Base-by-base conservation (phyloP, 2,888 invertebrate genomes). In the Neocrepidodera transversa region DNA sequence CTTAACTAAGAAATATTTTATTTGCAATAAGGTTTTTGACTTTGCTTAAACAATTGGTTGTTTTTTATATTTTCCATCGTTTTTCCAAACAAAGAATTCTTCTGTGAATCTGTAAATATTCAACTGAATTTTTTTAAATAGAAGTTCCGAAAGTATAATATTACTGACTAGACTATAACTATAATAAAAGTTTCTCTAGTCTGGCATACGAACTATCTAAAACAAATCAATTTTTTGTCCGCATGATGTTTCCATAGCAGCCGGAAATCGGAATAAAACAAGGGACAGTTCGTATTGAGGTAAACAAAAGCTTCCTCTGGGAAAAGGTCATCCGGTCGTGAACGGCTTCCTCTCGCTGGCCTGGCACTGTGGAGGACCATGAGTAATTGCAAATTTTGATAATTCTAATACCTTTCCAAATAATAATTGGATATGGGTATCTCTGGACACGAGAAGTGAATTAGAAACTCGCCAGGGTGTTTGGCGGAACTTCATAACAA, bases 211-310 rank as follows among this genome's bases (percentile, higher is more conserved):
- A n/a, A 45, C 45, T 45, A 20, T 10, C 26, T 8, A 8, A 43
- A 45, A 45, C 45, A 53, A 53, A 53, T 53, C 53, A 53, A 53
- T 45, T 53, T 45, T 53, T 53, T 23, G 35, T 53, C 53, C 36
- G 53, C 53, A 43, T 45, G 36, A 53, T 53, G 45, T 53, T 53
- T 43, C 53, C 53, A 53, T 53, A 45, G 53, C 53, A 53, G 45
- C 53, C 35, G 35, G 35, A 38, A 43, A 45, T 53, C 35, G 32
- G 43, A 53, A 43, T 53, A 53, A 23, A 52, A 52, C 52, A 20
- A 52, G 32, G 40, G 52, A 42, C 52, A 52, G 32, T 52, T 42
- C 42, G 20, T 11, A 16, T 32, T 28, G n/a, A 20, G 43, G 50
- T 32, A 52, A 52, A 52, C 52, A 52, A 43, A n/a, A 30, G 52